Evolutionary conservation across 2,888 invertebrate genomes (phyloP).

Genomic region (Ochlodes sylvanus): DNA sequence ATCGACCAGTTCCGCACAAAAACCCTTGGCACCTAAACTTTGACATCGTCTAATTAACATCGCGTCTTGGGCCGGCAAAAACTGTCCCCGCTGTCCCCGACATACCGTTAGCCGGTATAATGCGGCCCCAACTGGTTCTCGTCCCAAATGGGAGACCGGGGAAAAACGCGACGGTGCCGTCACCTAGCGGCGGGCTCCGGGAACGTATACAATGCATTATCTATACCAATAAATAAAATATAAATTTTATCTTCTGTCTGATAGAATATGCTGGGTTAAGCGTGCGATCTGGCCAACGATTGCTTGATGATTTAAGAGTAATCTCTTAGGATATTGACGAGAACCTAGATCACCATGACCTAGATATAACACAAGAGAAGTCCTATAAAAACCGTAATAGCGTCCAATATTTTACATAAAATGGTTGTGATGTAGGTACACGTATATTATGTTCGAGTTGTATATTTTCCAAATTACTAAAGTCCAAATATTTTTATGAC

Average conservation of each 20-base stretch:
- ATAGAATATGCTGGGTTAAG: background rate
- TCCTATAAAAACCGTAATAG: no score
- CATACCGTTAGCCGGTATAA: slow-evolving; percentile 72
- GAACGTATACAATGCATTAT: background rate
- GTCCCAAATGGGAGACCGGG: slow-evolving; percentile 14
- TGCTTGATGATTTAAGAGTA: no score
- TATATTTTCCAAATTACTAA: no score
- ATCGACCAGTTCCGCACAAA: background rate
- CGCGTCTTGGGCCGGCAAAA: slow-evolving; percentile 61
- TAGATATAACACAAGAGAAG: no score
- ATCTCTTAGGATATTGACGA: no score
- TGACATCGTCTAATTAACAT: slow-evolving; percentile 65
- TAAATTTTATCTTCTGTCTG: background rate
- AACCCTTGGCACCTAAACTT: slow-evolving; percentile 2
- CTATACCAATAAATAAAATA: slow-evolving; percentile 5
- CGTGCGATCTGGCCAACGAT: no score
- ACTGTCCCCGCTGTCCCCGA: slow-evolving; percentile 59
- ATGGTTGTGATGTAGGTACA: no score
- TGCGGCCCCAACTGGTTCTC: slow-evolving; percentile 49
- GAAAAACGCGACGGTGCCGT: slow-evolving; percentile 19
- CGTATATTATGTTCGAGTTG: no score
- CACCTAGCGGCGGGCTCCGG: slow-evolving; percentile 9
- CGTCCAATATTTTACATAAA: no score
- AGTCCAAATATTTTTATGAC: no score
- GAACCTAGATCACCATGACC: no score